Evolutionary conservation across 2,888 invertebrate species (phyloP).

Genomic region (Perizoma flavofasciatum): DNA sequence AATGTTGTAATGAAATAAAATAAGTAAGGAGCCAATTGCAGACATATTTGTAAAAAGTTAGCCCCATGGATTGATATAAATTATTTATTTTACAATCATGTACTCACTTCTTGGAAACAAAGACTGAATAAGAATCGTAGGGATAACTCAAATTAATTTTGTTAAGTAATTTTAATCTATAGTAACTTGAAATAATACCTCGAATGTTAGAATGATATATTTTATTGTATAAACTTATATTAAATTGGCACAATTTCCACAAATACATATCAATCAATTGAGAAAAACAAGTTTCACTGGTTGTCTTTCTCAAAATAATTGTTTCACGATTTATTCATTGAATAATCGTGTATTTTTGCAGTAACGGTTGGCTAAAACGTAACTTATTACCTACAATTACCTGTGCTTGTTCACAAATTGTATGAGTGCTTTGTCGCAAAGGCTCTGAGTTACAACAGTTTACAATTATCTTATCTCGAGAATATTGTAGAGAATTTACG

Average conservation of each 20-base stretch:
- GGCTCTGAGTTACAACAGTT: background rate
- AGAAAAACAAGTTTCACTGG: slow-evolving; percentile 71
- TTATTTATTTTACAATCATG: slow-evolving; percentile 37
- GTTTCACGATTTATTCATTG: slow-evolving; percentile 46
- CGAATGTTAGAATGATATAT: slow-evolving; percentile 27
- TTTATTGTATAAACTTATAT: slow-evolving; percentile 50
- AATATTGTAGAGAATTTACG: no score
- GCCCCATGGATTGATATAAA: slow-evolving; percentile 4
- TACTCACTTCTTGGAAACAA: slow-evolving; percentile 34
- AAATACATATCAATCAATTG: slow-evolving; percentile 63
- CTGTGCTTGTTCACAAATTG: slow-evolving; percentile 11
- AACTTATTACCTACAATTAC: slow-evolving; percentile 13
- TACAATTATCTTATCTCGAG: background rate
- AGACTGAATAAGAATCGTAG: slow-evolving; percentile 43
- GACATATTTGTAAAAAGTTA: background rate
- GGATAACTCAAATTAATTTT: background rate
- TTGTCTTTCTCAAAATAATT: slow-evolving; percentile 81
- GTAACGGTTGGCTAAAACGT: slow-evolving; percentile 21
- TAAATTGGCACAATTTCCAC: slow-evolving; percentile 60
- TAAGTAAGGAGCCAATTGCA: no score
- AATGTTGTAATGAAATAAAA: no score
- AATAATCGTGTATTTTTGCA: slow-evolving; percentile 39
- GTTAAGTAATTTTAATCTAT: slow-evolving; percentile 20
- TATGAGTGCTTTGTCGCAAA: no score
- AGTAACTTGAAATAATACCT: slow-evolving; percentile 28